Percentiles rank a stretch among this genome's conserved stretches.
These are phyloP conservation scores for Hoplostethus mediterraneus DNA, from an alignment of 2,797 vertebrate genomes.

Conservation along the genomic window DNA sequence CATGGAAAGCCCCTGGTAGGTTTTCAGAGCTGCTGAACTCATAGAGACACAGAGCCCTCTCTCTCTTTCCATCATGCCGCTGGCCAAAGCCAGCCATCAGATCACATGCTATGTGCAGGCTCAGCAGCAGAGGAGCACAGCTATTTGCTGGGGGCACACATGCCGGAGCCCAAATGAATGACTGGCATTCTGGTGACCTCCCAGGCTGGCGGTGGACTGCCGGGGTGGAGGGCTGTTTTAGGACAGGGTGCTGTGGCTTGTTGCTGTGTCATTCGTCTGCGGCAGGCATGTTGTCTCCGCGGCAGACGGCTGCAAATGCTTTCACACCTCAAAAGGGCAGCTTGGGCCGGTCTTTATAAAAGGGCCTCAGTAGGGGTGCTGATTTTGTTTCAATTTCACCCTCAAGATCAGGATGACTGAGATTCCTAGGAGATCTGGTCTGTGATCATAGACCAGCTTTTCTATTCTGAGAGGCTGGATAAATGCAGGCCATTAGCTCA, in stretches of 20 bases:
- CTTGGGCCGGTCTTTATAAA: constrained; percentile 38
- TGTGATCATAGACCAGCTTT: constrained; percentile 7
- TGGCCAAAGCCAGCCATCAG: constrained; percentile 77
- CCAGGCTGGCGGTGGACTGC: constrained; percentile 64
- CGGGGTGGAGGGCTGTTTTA: constrained; percentile 70
- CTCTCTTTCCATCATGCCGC: constrained; percentile 65
- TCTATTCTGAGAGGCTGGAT: constrained; percentile 23
- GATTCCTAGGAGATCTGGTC: constrained; percentile 15
- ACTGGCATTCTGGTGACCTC: constrained; percentile 81
- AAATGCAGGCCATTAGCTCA: neutral
- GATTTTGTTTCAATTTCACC: constrained; percentile 31
- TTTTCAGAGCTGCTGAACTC: constrained; percentile 74
- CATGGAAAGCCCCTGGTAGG: constrained; percentile 77
- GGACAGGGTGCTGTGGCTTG: constrained; percentile 67
- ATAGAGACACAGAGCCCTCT: constrained; percentile 59
- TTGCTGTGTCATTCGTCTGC: constrained; percentile 73
- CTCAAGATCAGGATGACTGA: constrained; percentile 15
- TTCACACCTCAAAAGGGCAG: constrained; percentile 60
- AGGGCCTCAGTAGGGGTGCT: constrained; percentile 2
- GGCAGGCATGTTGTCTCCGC: constrained; percentile 61
- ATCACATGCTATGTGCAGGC: constrained; percentile 85
- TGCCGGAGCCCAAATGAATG: constrained; percentile 76
- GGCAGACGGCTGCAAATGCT: constrained; percentile 57
- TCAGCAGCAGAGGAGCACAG: constrained; percentile 79
- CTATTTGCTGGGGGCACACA: constrained; percentile 80